A percentile compares a stretch with the other conserved stretches of the same genome.
Evolutionary conservation across 2,888 invertebrate species (phyloP).

Genomic region (Pterostichus madidus): DNA sequence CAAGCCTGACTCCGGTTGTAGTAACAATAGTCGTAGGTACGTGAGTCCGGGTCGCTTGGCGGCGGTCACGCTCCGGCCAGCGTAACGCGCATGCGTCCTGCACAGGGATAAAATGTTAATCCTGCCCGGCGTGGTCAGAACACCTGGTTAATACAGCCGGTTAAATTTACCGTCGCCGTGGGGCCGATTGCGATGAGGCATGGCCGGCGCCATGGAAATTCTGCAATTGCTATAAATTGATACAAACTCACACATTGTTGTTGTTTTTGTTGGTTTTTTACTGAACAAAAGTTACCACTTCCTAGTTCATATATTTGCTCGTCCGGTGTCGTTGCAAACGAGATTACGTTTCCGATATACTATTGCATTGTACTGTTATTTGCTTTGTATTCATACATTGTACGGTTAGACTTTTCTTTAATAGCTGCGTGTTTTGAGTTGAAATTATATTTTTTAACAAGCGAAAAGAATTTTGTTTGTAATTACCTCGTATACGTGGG

Average conservation of each 20-base stretch:
- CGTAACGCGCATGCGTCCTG: slow-evolving; percentile 12
- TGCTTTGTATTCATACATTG: no score
- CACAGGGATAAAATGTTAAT: slow-evolving; percentile 68
- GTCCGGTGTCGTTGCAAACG: slow-evolving; percentile 16
- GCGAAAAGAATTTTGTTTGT: no score
- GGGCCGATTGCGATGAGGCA: slow-evolving; percentile 69
- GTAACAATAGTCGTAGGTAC: not conserved
- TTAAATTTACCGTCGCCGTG: slow-evolving; percentile 68
- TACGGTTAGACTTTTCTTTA: no score
- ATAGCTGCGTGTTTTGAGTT: no score
- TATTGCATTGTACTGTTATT: not conserved
- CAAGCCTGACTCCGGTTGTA: not conserved
- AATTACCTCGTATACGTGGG: no score
- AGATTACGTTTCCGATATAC: slow-evolving; percentile 24
- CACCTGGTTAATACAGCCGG: slow-evolving; percentile 69
- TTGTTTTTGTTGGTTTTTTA: slow-evolving; percentile 21
- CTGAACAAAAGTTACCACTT: slow-evolving; percentile 49
- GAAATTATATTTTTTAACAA: no score
- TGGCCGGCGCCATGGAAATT: slow-evolving; percentile 67
- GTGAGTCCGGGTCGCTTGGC: not conserved
- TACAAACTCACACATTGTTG: slow-evolving; percentile 56
- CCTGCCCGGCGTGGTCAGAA: slow-evolving; percentile 66
- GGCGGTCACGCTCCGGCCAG: not conserved
- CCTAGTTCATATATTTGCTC: slow-evolving; percentile 48
- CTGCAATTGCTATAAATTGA: slow-evolving; percentile 65